phyloP scores from a whole-genome alignment of 2,888 invertebrate genomes.

The Eristalinus sepulchralis region DNA sequence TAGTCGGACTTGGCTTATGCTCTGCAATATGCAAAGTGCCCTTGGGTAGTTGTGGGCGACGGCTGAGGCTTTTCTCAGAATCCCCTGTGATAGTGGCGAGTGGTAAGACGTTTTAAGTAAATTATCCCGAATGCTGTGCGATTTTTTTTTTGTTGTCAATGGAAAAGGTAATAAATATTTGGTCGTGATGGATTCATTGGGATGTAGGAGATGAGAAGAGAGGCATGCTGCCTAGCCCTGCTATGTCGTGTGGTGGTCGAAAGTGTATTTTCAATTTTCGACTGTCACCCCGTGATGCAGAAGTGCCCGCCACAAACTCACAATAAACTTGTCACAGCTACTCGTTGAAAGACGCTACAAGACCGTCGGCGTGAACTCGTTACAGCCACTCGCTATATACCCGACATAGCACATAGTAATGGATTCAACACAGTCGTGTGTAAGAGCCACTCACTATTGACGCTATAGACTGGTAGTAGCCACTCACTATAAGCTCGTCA shows the following conservation, averaged over 20 bases:
- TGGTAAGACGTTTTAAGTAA: conserved; percentile 2
- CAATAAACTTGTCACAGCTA: too few relatives aligned
- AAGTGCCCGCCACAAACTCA: too few relatives aligned
- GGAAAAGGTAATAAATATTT: neutral
- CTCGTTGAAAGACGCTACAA: too few relatives aligned
- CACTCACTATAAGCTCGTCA: too few relatives aligned
- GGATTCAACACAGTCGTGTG: too few relatives aligned
- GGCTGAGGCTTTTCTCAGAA: neutral
- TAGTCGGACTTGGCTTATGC: conserved; percentile 40
- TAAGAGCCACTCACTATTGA: too few relatives aligned
- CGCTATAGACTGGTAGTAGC: too few relatives aligned
- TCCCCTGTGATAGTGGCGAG: neutral
- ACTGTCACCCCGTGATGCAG: too few relatives aligned
- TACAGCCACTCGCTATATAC: too few relatives aligned
- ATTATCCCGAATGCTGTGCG: neutral
- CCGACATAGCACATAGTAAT: too few relatives aligned
- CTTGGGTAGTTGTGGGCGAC: neutral
- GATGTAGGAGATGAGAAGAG: neutral
- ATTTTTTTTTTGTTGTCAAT: neutral
- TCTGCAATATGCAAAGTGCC: conserved; percentile 41
- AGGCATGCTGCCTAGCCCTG: neutral
- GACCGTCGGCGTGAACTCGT: too few relatives aligned
- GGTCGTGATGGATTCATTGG: neutral
- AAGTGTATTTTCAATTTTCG: neutral
- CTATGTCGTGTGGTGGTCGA: neutral